phyloP scores from a whole-genome alignment of 1,140 invertebrate genomes.

The Zaprionus ghesquierei region DNA sequence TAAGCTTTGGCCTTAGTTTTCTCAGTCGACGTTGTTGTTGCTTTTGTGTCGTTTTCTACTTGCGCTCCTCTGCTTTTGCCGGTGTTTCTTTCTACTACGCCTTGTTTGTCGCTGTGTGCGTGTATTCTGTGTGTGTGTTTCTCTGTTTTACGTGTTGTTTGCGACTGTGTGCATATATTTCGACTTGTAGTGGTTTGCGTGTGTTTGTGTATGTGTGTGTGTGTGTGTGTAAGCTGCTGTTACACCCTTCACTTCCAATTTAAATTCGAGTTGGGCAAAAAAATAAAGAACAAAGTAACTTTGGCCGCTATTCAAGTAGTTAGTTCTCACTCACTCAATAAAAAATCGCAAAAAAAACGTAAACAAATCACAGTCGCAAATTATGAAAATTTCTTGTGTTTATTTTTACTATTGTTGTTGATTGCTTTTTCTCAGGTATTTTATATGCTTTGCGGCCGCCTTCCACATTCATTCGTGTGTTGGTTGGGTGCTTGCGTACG shows the following conservation, averaged over 20 bases:
- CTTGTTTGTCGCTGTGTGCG: conserved; percentile 20
- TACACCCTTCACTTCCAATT: conserved; percentile 76
- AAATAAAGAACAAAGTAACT: conserved; percentile 30
- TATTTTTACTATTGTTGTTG: conserved; percentile 16
- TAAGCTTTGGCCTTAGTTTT: conserved; percentile 35
- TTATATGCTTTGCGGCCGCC: conserved; percentile 37
- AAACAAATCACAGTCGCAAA: conserved; percentile 70
- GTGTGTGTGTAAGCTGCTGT: conserved; percentile 48
- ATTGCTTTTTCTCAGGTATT: conserved; percentile 55
- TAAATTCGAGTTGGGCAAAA: conserved; percentile 39
- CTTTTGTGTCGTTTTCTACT: conserved; percentile 36
- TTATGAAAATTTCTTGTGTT: conserved; percentile 35
- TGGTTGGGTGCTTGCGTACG: conserved; percentile 3
- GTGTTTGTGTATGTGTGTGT: conserved; percentile 12
- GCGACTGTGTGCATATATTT: conserved; percentile 4
- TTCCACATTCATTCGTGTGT: conserved; percentile 14
- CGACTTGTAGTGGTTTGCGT: background rate
- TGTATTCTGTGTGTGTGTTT: background rate
- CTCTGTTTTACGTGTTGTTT: conserved; percentile 1
- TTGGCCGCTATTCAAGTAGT: conserved; percentile 34
- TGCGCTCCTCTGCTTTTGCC: conserved; percentile 44
- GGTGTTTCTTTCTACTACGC: conserved; percentile 36
- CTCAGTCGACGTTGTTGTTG: conserved; percentile 48
- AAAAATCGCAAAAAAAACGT: conserved; percentile 70
- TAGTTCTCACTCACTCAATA: conserved; percentile 59